phyloP scores from a whole-genome alignment of 2,888 invertebrate genomes.

The Graphium colonna region DNA sequence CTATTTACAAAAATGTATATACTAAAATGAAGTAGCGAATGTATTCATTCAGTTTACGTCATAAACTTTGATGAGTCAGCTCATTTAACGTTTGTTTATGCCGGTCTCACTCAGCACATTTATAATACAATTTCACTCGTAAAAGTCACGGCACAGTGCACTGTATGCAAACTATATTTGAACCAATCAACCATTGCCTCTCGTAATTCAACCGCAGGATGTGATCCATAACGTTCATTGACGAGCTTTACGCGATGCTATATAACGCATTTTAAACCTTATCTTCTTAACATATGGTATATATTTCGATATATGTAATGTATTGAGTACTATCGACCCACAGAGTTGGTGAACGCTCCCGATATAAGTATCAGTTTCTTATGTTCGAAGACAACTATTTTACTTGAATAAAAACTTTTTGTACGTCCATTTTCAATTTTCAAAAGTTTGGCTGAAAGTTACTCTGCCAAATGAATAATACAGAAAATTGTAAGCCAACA shows the following conservation, averaged over 20 bases:
- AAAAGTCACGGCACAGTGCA: constrained; percentile 10
- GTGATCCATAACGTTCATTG: constrained; percentile 66
- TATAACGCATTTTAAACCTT: constrained; percentile 1
- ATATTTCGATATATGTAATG: constrained; percentile 3
- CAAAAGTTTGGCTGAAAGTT: too few species aligned
- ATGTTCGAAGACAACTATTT: not conserved
- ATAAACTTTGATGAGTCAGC: not conserved
- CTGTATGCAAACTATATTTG: constrained; percentile 32
- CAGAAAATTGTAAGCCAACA: too few species aligned
- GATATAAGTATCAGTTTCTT: not conserved
- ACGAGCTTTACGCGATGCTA: constrained; percentile 52
- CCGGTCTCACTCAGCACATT: not conserved
- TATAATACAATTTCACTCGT: not conserved
- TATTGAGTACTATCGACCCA: constrained; percentile 12
- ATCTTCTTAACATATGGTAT: not conserved
- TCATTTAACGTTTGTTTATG: not conserved
- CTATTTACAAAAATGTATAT: too few species aligned
- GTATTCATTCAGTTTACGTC: too few species aligned
- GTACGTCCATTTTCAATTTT: not conserved
- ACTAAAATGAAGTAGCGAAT: too few species aligned
- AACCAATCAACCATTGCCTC: constrained; percentile 59
- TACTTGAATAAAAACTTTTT: not conserved
- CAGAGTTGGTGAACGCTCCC: too few species aligned
- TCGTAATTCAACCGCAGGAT: constrained; percentile 74
- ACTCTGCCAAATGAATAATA: too few species aligned